Percentiles rank a stretch among this genome's conserved stretches.
These are phyloP conservation scores for Melinaea menophilus DNA, from an alignment of 2,888 invertebrate species.

Conservation along the genomic window DNA sequence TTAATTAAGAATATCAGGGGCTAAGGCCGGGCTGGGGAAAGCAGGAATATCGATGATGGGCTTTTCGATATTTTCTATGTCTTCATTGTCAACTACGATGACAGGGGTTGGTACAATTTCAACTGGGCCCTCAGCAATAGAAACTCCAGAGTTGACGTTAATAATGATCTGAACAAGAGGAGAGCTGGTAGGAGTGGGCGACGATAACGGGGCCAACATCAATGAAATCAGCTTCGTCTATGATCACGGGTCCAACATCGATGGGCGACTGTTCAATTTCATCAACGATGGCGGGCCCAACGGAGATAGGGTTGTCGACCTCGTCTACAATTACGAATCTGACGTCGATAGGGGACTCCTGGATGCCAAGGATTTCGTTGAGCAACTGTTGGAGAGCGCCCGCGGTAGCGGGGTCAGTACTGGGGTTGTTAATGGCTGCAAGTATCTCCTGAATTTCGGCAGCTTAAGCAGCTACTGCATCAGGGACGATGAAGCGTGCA, in stretches of 20 bases:
- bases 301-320: slow-evolving; percentile 8
- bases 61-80: background rate
- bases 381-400: slow-evolving; percentile 39
- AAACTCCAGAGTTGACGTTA: too few relatives aligned
- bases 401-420: slow-evolving; percentile 42
- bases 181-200: too few relatives aligned
- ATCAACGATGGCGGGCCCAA: slow-evolving; percentile 31
- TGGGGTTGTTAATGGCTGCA: slow-evolving; percentile 48
- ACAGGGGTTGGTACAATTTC: background rate
- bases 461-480: slow-evolving; percentile 23
- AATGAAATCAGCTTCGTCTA: slow-evolving; percentile 10
- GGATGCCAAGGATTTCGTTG: slow-evolving; percentile 31
- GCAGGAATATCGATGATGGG: too few relatives aligned
- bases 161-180: too few relatives aligned
- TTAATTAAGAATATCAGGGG: too few relatives aligned
- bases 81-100: slow-evolving; percentile 21
- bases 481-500: slow-evolving; percentile 26
- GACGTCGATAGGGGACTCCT: background rate
- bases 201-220: too few relatives aligned
- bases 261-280: slow-evolving; percentile 23
- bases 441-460: slow-evolving; percentile 41
- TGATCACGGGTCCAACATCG: slow-evolving; percentile 23
- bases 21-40: too few relatives aligned
- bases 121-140: too few relatives aligned
- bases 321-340: too few relatives aligned